Percentiles rank a stretch among this genome's conserved stretches.
These are phyloP conservation scores for Euura lappo DNA, from an alignment of 1,140 invertebrate species.

Conservation along the genomic window DNA sequence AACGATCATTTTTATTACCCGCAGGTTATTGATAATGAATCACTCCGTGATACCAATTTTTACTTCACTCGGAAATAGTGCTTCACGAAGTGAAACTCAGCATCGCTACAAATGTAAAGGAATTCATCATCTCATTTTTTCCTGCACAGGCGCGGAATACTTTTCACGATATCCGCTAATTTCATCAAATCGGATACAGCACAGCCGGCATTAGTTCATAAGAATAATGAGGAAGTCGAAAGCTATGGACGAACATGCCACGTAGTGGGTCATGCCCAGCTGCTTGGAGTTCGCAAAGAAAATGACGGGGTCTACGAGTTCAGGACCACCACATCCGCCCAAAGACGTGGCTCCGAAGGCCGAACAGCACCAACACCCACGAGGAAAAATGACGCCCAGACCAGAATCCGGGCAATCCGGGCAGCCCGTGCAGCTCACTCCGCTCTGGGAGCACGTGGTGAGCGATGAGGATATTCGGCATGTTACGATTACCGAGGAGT, in stretches of 20 bases:
- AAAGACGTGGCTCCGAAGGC: conserved; percentile 32
- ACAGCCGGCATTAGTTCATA: too few relatives aligned
- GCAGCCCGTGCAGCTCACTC: conserved; percentile 67
- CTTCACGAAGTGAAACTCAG: too few relatives aligned
- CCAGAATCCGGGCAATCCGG: conserved; percentile 32
- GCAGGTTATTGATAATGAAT: too few relatives aligned
- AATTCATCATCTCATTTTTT: too few relatives aligned
- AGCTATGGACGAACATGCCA: conserved; percentile 31
- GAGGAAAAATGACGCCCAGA: conserved; percentile 42
- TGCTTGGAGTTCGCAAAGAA: conserved; percentile 38
- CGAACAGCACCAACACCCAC: conserved; percentile 27
- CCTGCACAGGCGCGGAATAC: too few relatives aligned
- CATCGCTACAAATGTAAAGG: too few relatives aligned
- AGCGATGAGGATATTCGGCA: conserved; percentile 38
- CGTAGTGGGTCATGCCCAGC: conserved; percentile 46
- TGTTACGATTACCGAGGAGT: too few relatives aligned
- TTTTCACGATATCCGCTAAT: too few relatives aligned
- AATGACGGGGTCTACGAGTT: conserved; percentile 45
- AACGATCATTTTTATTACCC: too few relatives aligned
- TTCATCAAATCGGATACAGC: too few relatives aligned
- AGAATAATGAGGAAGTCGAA: neutral
- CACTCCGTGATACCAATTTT: too few relatives aligned
- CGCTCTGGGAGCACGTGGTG: conserved; percentile 78
- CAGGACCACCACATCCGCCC: conserved; percentile 43
- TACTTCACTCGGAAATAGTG: too few relatives aligned